phyloP scores from a whole-genome alignment of 2,797 vertebrate genomes.

The Tangara arthus region DNA sequence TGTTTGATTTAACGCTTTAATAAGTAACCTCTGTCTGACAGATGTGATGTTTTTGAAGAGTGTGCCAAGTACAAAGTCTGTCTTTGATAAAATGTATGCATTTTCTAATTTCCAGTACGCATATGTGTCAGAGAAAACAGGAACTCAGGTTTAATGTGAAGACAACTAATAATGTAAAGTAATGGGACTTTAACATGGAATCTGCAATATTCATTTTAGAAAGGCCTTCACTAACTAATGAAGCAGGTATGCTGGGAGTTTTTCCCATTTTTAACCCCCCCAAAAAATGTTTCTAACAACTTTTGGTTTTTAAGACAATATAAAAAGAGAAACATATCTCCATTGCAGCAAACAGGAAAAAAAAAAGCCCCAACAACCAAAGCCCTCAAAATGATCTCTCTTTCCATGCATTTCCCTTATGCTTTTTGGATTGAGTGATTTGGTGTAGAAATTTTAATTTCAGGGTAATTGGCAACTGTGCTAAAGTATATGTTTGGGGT shows the following conservation, averaged over 20 bases:
- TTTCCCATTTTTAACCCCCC: background rate
- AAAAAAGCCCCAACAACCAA: background rate
- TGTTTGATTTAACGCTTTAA: background rate
- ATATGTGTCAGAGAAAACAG: background rate
- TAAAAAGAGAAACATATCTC: background rate
- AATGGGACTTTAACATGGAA: background rate
- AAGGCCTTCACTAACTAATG: background rate
- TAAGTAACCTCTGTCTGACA: background rate
- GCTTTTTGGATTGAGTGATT: background rate
- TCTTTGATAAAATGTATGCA: background rate
- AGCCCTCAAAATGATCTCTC: background rate
- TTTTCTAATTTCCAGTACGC: background rate
- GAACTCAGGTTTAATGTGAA: background rate
- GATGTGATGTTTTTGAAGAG: background rate
- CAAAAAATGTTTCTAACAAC: background rate
- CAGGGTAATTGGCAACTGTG: background rate
- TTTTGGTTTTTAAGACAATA: background rate
- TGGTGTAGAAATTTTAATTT: background rate
- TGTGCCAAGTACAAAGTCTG: background rate
- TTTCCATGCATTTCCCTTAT: background rate
- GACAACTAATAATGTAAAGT: background rate
- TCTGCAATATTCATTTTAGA: background rate
- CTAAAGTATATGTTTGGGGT: accelerated
- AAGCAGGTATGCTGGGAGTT: background rate
- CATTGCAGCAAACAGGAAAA: background rate